Evolutionary conservation across 2,888 invertebrate species (phyloP), one percentile per base, ranked within the genome.

Genomic region (Mylabris sibirica): DNA sequence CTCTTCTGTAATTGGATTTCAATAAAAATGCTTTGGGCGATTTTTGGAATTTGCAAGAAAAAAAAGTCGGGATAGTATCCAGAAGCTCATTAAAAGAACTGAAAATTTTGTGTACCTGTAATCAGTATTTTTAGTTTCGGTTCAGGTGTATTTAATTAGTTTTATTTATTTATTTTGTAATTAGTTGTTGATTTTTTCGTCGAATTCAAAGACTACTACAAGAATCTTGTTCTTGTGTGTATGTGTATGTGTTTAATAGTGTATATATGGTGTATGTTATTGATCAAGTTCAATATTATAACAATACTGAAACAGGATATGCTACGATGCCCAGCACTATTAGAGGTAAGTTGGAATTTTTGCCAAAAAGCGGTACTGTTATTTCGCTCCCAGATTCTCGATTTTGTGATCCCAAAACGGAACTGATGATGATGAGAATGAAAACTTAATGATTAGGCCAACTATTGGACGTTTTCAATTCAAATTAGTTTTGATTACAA

Each of bases 291-390:
- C 26, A 26, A 30, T 3, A 17, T 34, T 22, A 14, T 4, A 9
- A 30, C 20, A 49, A 49, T 20, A 49, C 8, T 44, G 49, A 20
- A 49, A 60, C 63, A 81, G 79, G 83, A 82, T 75, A 83, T 82
- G 79, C 76, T 81, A 84, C 80, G 77, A 85, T 85, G 85, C 85
- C 85, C 76, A 85, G 85, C 80, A 85, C 85, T 77, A 85, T 85
- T 81, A 84, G 85, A 85, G 85, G 85, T 85, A 77, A 82, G 84
- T 80, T 38, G 63, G 44, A 44, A 24, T 26, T 57, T 64, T 67
- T 60, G 30, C 26, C 49, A 49, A 49, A 49, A 49, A 44, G n/a
- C n/a, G n/a, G n/a, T 49, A 49, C 49, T 22, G 49, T 49, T 49
- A 44, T 44, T 44, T 17, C 17, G n/a, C 6, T n/a, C n/a, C 5